Percentiles rank a stretch among this genome's conserved stretches.
Evolutionary conservation across 2,888 invertebrate species (phyloP).

Genomic region (Drosophila koepferae): DNA sequence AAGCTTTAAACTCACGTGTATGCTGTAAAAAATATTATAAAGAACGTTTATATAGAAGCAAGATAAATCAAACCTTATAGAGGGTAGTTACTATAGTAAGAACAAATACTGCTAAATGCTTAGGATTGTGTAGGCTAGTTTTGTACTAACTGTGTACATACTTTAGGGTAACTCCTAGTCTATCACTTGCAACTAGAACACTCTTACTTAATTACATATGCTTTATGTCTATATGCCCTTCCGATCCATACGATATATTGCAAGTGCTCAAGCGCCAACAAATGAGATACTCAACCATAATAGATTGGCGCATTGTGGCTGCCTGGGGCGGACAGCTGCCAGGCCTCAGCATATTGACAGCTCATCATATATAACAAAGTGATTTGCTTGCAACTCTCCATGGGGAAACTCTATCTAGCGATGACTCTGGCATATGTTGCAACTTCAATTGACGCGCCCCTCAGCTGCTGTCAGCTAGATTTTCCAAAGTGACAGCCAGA

Average conservation of each 20-base stretch:
- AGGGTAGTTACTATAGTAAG: not conserved
- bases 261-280: not conserved
- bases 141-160: no score
- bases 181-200: not conserved
- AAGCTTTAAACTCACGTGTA: no score
- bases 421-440: constrained; percentile 56
- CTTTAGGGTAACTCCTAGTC: not conserved
- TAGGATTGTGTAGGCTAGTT: not conserved
- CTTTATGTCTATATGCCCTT: not conserved
- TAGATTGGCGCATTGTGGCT: not conserved
- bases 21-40: no score
- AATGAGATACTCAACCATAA: not conserved
- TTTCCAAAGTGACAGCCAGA: constrained; percentile 24
- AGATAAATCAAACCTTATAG: not conserved
- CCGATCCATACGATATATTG: not conserved
- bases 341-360: constrained; percentile 32
- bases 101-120: no score
- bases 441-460: constrained; percentile 56
- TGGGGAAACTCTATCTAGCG: constrained; percentile 3
- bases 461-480: constrained; percentile 23
- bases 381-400: not conserved
- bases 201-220: constrained; percentile 1
- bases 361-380: not conserved
- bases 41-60: not conserved
- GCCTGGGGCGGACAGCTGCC: constrained; percentile 29